A percentile compares a stretch with the other conserved stretches of the same genome.
These are phyloP conservation scores for Drymonia ruficornis DNA, from an alignment of 2,888 invertebrate species.

Conservation along the genomic window DNA sequence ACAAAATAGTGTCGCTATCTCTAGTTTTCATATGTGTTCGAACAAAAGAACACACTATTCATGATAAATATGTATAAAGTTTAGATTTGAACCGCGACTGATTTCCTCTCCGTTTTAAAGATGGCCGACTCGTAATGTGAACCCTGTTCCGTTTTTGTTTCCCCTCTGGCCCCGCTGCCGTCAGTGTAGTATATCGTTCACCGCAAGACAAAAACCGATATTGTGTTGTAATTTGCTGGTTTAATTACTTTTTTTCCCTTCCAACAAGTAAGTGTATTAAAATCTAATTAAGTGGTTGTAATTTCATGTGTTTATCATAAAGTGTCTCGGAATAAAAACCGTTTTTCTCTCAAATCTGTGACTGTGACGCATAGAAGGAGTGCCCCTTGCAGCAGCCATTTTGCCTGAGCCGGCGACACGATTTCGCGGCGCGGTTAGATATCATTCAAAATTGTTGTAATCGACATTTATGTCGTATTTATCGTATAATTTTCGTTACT, in stretches of 20 bases:
- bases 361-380: slow-evolving; percentile 87
- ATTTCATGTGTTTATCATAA: slow-evolving; percentile 52
- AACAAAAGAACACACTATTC: slow-evolving; percentile 27
- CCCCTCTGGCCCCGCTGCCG: slow-evolving; percentile 84
- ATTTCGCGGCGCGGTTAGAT: slow-evolving; percentile 76
- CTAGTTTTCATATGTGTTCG: not conserved
- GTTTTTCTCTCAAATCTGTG: slow-evolving; percentile 64
- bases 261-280: slow-evolving; percentile 81
- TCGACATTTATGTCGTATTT: slow-evolving; percentile 27
- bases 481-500: slow-evolving; percentile 19
- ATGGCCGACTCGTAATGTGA: slow-evolving; percentile 75
- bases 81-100: slow-evolving; percentile 23
- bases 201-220: slow-evolving; percentile 83
- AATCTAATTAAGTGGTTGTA: slow-evolving; percentile 65
- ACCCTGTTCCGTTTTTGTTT: slow-evolving; percentile 84
- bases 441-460: slow-evolving; percentile 56
- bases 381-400: slow-evolving; percentile 85
- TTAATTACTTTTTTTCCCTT: slow-evolving; percentile 82
- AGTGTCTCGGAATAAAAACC: slow-evolving; percentile 58
- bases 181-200: slow-evolving; percentile 84
- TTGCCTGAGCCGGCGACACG: slow-evolving; percentile 84
- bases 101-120: slow-evolving; percentile 50
- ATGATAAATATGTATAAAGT: slow-evolving; percentile 12
- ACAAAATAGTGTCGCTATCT: slow-evolving; percentile 11
- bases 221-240: slow-evolving; percentile 83